Evolutionary conservation across 2,797 vertebrate genomes (phyloP).

Genomic region (Emydoidea blandingii): DNA sequence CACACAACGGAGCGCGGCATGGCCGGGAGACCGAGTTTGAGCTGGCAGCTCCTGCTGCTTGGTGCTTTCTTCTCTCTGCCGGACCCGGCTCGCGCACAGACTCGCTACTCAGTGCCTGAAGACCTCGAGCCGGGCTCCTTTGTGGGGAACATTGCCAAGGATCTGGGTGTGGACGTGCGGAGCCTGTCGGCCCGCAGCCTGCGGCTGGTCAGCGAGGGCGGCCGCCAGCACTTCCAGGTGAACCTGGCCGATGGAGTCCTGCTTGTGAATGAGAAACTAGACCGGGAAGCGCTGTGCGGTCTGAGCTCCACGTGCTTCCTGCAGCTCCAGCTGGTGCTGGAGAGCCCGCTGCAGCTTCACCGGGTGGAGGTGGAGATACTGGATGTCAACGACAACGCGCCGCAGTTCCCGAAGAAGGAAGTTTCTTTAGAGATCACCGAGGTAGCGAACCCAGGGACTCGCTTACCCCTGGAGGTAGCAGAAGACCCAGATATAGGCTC

Average conservation of each 20-base stretch:
- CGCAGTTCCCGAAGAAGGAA: constrained; percentile 76
- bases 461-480: constrained; percentile 82
- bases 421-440: constrained; percentile 82
- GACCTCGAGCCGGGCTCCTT: constrained; percentile 74
- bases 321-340: constrained; percentile 82
- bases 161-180: constrained; percentile 75
- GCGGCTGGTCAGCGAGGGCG: constrained; percentile 77
- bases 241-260: constrained; percentile 66
- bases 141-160: constrained; percentile 80
- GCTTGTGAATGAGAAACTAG: constrained; percentile 69
- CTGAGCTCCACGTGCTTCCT: constrained; percentile 76
- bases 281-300: constrained; percentile 78
- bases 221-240: constrained; percentile 76
- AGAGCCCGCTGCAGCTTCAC: constrained; percentile 84
- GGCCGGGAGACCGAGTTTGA: constrained; percentile 69
- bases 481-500: constrained; percentile 81
- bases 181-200: constrained; percentile 73
- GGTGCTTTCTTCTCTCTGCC: constrained; percentile 69
- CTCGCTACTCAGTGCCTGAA: constrained; percentile 74
- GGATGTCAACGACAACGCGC: constrained; percentile 84
- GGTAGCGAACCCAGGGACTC: constrained; percentile 79
- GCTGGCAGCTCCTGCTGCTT: constrained; percentile 88
- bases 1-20: constrained; percentile 79
- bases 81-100: constrained; percentile 70
- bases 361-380: constrained; percentile 81